Evolutionary conservation across 2,113 vertebrate species (phyloP).

Genomic region (Etheostoma cragini): DNA sequence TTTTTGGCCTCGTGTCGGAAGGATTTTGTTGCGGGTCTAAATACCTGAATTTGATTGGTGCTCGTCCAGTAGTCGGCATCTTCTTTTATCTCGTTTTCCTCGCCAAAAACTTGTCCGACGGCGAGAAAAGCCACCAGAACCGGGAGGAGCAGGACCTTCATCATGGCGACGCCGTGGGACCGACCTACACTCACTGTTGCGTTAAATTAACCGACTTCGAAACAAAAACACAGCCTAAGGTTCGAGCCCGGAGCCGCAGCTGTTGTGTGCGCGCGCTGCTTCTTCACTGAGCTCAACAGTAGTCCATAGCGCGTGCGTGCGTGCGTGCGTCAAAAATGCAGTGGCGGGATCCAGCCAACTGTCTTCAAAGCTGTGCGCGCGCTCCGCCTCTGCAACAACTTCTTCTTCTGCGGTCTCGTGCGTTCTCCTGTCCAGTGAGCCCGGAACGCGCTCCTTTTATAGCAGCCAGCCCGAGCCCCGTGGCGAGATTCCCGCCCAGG

Average conservation of each 20-base stretch:
- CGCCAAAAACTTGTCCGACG: constrained; percentile 84
- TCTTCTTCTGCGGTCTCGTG: constrained; percentile 13
- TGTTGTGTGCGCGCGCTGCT: constrained; percentile 14
- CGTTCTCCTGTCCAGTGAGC: constrained; percentile 44
- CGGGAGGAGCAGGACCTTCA: constrained; percentile 89
- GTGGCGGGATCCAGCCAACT: neutral
- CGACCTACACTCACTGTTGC: neutral
- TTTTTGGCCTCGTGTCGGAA: no score
- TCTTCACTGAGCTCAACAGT: constrained; percentile 39
- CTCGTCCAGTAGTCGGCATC: constrained; percentile 90
- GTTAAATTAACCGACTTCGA: neutral
- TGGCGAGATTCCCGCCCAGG: constrained; percentile 13
- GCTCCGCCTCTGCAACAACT: constrained; percentile 21
- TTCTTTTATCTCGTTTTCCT: constrained; percentile 85
- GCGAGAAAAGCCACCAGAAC: constrained; percentile 85
- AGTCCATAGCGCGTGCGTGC: constrained; percentile 66
- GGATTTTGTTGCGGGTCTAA: neutral
- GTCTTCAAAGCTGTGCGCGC: constrained; percentile 37
- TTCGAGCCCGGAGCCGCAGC: neutral
- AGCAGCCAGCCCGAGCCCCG: constrained; percentile 48
- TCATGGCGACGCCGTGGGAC: constrained; percentile 64
- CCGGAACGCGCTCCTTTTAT: constrained; percentile 80
- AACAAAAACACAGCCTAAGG: neutral
- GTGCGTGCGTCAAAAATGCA: constrained; percentile 36
- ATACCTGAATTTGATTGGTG: constrained; percentile 87